phyloP scores from a whole-genome alignment of 2,888 invertebrate genomes.

The Eulithis testata region DNA sequence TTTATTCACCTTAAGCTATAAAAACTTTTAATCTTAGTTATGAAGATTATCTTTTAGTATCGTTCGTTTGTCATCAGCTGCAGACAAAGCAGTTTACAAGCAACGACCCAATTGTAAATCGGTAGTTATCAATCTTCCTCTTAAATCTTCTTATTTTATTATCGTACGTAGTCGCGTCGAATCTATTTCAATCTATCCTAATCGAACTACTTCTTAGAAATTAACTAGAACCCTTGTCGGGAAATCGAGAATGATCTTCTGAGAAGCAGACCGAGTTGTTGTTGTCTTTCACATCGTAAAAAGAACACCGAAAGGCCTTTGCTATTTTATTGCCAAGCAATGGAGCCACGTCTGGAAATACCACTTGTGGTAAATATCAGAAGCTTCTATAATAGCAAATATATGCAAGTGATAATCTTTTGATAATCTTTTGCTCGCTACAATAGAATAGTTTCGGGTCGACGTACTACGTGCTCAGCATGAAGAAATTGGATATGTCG shows the following conservation, averaged over 20 bases:
- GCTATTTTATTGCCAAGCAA: constrained; percentile 7
- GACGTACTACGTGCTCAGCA: constrained; percentile 59
- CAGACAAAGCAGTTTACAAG: constrained; percentile 39
- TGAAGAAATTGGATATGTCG: constrained; percentile 67
- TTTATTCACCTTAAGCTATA: neutral
- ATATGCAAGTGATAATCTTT: constrained; percentile 36
- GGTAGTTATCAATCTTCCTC: constrained; percentile 36
- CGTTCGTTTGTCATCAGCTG: constrained; percentile 4
- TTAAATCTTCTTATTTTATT: constrained; percentile 39
- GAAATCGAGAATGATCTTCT: constrained; percentile 63
- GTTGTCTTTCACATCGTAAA: constrained; percentile 60
- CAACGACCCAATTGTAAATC: constrained; percentile 40
- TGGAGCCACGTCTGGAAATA: constrained; percentile 15
- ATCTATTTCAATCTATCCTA: constrained; percentile 32
- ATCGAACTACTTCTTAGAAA: constrained; percentile 61
- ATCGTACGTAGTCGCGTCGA: constrained; percentile 35
- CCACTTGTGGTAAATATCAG: constrained; percentile 15
- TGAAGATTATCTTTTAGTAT: neutral
- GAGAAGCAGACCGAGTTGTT: constrained; percentile 58
- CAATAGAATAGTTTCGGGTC: constrained; percentile 59
- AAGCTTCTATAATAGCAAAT: constrained; percentile 24
- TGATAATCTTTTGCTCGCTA: constrained; percentile 35
- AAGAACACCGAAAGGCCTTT: constrained; percentile 45
- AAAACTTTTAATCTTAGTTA: too few relatives aligned
- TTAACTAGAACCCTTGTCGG: constrained; percentile 60